Evolutionary conservation across 1,140 invertebrate genomes (phyloP).

Genomic region (Drosophila azteca): DNA sequence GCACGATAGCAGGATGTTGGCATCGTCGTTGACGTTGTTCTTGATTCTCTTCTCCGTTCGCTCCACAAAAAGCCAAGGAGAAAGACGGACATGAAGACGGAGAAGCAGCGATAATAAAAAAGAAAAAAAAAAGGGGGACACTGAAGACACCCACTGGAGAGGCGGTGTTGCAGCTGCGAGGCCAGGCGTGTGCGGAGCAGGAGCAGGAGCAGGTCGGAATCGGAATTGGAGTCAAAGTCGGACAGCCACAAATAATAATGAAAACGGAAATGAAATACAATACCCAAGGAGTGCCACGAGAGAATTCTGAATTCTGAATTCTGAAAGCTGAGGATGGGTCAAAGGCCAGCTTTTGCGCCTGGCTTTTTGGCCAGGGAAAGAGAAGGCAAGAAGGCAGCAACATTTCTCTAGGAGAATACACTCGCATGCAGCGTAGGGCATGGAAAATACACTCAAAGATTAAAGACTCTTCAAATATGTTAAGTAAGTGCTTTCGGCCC

Average conservation of each 20-base stretch:
- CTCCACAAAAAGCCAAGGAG: conserved; percentile 40
- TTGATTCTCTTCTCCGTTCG: conserved; percentile 41
- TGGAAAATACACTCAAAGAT: too few relatives aligned
- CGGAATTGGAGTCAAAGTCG: conserved; percentile 58
- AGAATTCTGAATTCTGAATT: conserved; percentile 15
- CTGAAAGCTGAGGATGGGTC: conserved; percentile 1
- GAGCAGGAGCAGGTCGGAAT: conserved; percentile 37
- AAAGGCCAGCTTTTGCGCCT: not conserved
- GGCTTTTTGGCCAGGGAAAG: not conserved
- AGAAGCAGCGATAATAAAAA: conserved; percentile 19
- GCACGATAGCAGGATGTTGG: conserved; percentile 83
- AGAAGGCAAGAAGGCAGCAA: not conserved
- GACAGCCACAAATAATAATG: conserved; percentile 79
- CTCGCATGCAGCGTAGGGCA: too few relatives aligned
- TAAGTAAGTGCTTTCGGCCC: not conserved
- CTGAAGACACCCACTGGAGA: conserved; percentile 25
- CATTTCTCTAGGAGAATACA: not conserved
- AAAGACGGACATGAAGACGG: conserved; percentile 30
- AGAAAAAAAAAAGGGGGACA: conserved; percentile 16
- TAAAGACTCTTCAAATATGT: not conserved
- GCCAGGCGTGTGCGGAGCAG: conserved; percentile 10
- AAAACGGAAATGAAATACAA: conserved; percentile 81
- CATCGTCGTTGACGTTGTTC: conserved; percentile 74
- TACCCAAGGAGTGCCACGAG: conserved; percentile 67
- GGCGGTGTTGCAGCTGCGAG: conserved; percentile 30